A percentile compares a stretch with the other conserved stretches of the same genome.
phyloP scores from a whole-genome alignment of 2,113 vertebrate species.

The Cyrtonyx montezumae region DNA sequence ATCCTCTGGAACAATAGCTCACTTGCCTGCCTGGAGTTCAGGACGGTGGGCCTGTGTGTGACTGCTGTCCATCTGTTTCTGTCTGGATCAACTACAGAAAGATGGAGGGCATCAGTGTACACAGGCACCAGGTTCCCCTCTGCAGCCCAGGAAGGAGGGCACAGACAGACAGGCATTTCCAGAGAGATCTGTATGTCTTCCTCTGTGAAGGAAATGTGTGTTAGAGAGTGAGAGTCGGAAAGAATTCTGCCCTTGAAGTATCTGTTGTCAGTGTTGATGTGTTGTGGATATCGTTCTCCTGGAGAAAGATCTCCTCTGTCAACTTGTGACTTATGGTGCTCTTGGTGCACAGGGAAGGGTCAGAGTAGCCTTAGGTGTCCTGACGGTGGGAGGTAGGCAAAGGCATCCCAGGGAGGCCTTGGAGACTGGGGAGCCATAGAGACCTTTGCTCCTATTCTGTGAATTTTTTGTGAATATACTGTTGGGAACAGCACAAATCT shows the following conservation, averaged over 20 bases:
- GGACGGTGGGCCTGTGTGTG: accelerated
- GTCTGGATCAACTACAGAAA: neutral
- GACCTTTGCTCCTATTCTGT: neutral
- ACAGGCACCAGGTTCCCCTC: accelerated
- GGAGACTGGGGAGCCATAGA: neutral
- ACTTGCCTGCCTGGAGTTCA: neutral
- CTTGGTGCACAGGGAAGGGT: neutral
- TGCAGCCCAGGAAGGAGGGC: neutral
- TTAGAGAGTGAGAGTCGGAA: neutral
- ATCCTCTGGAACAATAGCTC: neutral
- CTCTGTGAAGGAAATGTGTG: neutral
- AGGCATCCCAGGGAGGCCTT: neutral
- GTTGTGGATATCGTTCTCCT: neutral
- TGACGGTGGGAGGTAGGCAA: neutral
- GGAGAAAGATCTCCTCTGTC: neutral
- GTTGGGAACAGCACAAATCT: neutral
- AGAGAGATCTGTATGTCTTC: neutral
- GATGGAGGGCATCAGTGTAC: neutral
- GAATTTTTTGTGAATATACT: constrained; percentile 8
- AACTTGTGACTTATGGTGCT: accelerated
- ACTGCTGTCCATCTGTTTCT: accelerated
- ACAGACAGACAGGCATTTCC: neutral
- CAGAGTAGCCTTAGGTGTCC: neutral
- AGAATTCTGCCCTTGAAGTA: neutral
- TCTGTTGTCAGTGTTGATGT: neutral